phyloP scores from a whole-genome alignment of 2,888 invertebrate species.

The Temnothorax unifasciatus region DNA sequence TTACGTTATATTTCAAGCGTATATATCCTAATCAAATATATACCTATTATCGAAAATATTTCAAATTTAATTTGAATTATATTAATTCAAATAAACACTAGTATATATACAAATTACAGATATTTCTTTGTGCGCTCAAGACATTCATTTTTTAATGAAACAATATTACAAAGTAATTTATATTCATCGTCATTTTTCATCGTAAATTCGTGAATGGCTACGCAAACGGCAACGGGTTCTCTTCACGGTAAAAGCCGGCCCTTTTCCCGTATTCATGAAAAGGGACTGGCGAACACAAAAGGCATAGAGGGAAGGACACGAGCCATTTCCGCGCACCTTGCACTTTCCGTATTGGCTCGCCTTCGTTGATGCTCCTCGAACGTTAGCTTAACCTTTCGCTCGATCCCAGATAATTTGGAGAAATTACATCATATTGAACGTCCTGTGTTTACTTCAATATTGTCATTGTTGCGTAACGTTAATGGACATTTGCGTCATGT shows the following conservation, averaged over 20 bases:
- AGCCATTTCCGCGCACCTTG: conserved; percentile 78
- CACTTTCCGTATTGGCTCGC: conserved; percentile 61
- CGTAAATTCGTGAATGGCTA: conserved; percentile 25
- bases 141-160: not conserved
- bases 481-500: conserved; percentile 26
- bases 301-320: conserved; percentile 60
- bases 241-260: conserved; percentile 13
- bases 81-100: not conserved
- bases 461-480: conserved; percentile 31
- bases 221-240: conserved; percentile 33
- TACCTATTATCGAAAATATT: not conserved
- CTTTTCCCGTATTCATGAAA: conserved; percentile 83
- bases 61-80: not conserved
- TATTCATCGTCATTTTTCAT: conserved; percentile 21
- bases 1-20: not conserved
- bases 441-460: conserved; percentile 33
- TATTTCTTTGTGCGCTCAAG: not conserved
- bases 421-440: conserved; percentile 33
- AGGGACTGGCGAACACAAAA: conserved; percentile 81
- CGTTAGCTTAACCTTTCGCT: conserved; percentile 19
- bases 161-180: not conserved
- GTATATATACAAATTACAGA: not conserved
- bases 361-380: conserved; percentile 40
- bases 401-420: conserved; percentile 43
- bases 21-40: not conserved